These are phyloP conservation scores for Tanytarsus gracilentus DNA, from an alignment of 2,888 invertebrate genomes.

Conservation along the genomic window DNA sequence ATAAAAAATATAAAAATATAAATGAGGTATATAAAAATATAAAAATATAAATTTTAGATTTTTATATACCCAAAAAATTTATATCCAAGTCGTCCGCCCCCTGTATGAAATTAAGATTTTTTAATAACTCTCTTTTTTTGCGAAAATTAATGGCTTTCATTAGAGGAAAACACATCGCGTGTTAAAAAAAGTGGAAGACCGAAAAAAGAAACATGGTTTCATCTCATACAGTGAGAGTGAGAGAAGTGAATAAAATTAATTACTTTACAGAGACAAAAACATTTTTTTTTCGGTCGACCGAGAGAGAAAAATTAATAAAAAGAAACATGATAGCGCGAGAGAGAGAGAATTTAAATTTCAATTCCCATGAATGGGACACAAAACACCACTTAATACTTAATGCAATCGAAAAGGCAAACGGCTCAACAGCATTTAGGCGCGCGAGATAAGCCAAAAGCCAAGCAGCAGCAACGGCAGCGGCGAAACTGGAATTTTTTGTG, in stretches of 20 bases:
- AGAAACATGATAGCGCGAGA: not conserved
- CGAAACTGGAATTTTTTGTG: slow-evolving; percentile 17
- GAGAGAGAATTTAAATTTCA: slow-evolving; percentile 11
- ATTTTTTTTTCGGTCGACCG: not conserved
- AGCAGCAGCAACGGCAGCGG: not conserved
- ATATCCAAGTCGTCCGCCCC: too few species aligned
- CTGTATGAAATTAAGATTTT: too few species aligned
- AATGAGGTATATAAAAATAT: too few species aligned
- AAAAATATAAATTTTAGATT: too few species aligned
- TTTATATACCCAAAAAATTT: too few species aligned
- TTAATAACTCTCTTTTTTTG: too few species aligned
- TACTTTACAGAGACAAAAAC: slow-evolving; percentile 27
- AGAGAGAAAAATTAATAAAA: slow-evolving; percentile 23
- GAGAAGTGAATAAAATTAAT: slow-evolving; percentile 16
- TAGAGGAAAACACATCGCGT: not conserved
- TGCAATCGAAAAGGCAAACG: slow-evolving; percentile 26
- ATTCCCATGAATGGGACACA: slow-evolving; percentile 20
- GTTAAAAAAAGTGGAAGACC: not conserved
- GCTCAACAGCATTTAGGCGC: slow-evolving; percentile 13
- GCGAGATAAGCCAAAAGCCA: slow-evolving; percentile 1
- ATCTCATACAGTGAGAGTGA: not conserved
- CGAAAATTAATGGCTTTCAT: not conserved
- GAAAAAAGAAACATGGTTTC: not conserved
- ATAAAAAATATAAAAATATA: too few species aligned
- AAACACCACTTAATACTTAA: slow-evolving; percentile 25